These are phyloP conservation scores for Andrena camellia DNA, from an alignment of 2,888 invertebrate genomes.

Conservation along the genomic window DNA sequence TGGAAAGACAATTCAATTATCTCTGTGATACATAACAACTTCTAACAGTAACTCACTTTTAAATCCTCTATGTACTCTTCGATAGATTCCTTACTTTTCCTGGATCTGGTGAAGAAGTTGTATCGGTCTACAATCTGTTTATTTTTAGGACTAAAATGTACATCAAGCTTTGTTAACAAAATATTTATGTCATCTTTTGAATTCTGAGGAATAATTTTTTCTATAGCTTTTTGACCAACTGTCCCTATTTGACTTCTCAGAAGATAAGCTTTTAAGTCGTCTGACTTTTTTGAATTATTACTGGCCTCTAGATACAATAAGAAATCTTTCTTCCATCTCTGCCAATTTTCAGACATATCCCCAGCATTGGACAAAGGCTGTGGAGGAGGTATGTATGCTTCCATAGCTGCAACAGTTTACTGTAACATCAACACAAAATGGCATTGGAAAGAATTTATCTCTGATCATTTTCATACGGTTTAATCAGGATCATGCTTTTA, in stretches of 20 bases:
- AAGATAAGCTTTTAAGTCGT: slow-evolving; percentile 56
- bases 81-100: slow-evolving; percentile 36
- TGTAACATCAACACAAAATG: not conserved
- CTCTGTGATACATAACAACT: not conserved
- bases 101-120: slow-evolving; percentile 61
- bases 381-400: slow-evolving; percentile 39
- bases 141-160: slow-evolving; percentile 54
- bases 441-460: not conserved
- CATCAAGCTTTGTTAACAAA: slow-evolving; percentile 65
- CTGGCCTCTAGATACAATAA: slow-evolving; percentile 60
- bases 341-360: slow-evolving; percentile 64
- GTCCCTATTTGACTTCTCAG: slow-evolving; percentile 66
- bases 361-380: slow-evolving; percentile 42
- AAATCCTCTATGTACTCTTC: slow-evolving; percentile 60
- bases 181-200: slow-evolving; percentile 57
- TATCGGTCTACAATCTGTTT: slow-evolving; percentile 62
- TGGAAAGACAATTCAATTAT: not conserved
- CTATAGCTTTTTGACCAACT: slow-evolving; percentile 57
- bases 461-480: not conserved
- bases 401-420: slow-evolving; percentile 41
- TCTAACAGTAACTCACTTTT: slow-evolving; percentile 43
- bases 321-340: slow-evolving; percentile 68
- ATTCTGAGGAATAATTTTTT: slow-evolving; percentile 45
- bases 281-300: slow-evolving; percentile 40
- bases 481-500: too few species aligned